Conservation (phyloP, 2,113 vertebrate species). For the Oceanodroma tethys region DNA sequence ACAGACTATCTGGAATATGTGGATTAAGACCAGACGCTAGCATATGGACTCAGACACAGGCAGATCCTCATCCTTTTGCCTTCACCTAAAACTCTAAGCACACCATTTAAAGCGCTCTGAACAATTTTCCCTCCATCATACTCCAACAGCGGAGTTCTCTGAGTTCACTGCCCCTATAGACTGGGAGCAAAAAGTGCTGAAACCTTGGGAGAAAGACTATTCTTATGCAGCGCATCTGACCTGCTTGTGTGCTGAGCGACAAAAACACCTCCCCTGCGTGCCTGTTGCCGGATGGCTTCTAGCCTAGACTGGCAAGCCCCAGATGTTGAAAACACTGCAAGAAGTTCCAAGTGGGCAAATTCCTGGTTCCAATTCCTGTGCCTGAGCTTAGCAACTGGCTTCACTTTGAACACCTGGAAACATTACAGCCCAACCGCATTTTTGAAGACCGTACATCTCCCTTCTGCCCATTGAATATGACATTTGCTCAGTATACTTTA, state of each 20-base stretch:
- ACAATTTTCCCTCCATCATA: not conserved
- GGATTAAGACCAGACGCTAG: not conserved
- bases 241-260: not conserved
- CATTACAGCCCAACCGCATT: not conserved
- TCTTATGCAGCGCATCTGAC: fast-evolving
- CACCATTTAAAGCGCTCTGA: not conserved
- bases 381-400: not conserved
- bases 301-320: not conserved
- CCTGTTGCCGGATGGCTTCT: fast-evolving
- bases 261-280: not conserved
- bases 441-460: not conserved
- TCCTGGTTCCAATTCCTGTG: fast-evolving
- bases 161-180: not conserved
- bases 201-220: not conserved
- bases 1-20: not conserved
- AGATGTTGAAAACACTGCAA: not conserved
- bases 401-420: not conserved
- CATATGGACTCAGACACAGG: not conserved
- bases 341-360: not conserved
- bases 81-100: not conserved
- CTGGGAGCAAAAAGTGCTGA: not conserved
- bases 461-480: not conserved
- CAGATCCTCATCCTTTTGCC: not conserved
- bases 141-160: not conserved
- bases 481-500: conserved; percentile 28